phyloP scores from a whole-genome alignment of 2,113 vertebrate genomes.

The Oenanthe melanoleuca region DNA sequence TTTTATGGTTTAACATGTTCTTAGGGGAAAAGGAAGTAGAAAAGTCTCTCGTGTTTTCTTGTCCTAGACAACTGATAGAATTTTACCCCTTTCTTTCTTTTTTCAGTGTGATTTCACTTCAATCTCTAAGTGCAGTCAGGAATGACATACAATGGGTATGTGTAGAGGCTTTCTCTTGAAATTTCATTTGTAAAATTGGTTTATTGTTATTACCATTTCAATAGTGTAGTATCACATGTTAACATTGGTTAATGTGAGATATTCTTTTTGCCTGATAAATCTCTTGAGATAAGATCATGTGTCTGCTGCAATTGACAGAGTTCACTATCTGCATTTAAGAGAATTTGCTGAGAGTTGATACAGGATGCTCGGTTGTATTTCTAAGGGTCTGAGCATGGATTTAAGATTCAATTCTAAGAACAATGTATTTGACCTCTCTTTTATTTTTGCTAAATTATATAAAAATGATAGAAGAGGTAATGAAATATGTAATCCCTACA shows the following conservation, averaged over 20 bases:
- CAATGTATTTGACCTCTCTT: neutral
- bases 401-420: neutral
- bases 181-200: neutral
- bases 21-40: neutral
- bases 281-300: neutral
- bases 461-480: neutral
- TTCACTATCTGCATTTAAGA: neutral
- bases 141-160: neutral
- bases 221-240: accelerated
- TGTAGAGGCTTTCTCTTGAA: neutral
- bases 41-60: neutral
- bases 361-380: neutral
- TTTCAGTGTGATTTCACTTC: neutral
- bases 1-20: neutral
- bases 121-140: neutral
- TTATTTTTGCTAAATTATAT: neutral
- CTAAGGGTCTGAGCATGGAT: neutral
- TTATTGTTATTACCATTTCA: neutral
- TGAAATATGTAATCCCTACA: neutral
- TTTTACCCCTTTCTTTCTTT: neutral
- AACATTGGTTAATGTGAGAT: neutral
- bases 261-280: neutral
- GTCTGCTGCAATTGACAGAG: neutral
- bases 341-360: neutral
- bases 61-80: neutral